Conservation (phyloP, 2,888 invertebrate genomes). For the Noctua janthina region DNA sequence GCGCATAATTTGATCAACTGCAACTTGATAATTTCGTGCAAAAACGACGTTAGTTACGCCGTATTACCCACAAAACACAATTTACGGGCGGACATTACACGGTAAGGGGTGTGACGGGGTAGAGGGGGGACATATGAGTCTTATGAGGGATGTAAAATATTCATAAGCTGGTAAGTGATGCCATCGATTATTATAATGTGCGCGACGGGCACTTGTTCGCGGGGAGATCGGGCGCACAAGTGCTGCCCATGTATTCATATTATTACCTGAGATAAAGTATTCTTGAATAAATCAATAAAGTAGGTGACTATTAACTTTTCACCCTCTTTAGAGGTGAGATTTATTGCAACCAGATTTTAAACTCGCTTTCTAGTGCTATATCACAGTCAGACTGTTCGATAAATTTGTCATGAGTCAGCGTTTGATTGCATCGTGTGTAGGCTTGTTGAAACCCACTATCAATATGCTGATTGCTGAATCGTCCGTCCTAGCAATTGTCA, state of each 20-base stretch:
- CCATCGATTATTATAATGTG: conserved; percentile 81
- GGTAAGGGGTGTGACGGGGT: conserved; percentile 39
- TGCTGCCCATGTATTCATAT: conserved; percentile 58
- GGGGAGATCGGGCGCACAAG: conserved; percentile 65
- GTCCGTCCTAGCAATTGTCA: conserved; percentile 20
- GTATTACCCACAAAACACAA: conserved; percentile 59
- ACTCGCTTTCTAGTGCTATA: conserved; percentile 11
- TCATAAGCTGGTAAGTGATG: conserved; percentile 80
- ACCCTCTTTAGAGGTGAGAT: conserved; percentile 32
- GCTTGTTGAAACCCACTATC: conserved; percentile 29
- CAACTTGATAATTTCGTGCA: conserved; percentile 49
- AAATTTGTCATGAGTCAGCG: conserved; percentile 30
- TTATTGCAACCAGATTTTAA: conserved; percentile 26
- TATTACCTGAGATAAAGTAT: conserved; percentile 48
- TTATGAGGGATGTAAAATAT: conserved; percentile 77
- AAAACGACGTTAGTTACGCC: conserved; percentile 56
- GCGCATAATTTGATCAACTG: conserved; percentile 56
- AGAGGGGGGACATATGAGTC: conserved; percentile 61
- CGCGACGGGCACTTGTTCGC: conserved; percentile 67
- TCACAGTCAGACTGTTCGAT: not conserved
- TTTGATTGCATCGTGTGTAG: conserved; percentile 30
- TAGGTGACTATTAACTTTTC: conserved; percentile 48
- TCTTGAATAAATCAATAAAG: conserved; percentile 46
- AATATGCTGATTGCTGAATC: conserved; percentile 39
- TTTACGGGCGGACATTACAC: conserved; percentile 74